Base-by-base conservation (phyloP, 2,113 vertebrate species). In the Cnemophilus loriae region DNA sequence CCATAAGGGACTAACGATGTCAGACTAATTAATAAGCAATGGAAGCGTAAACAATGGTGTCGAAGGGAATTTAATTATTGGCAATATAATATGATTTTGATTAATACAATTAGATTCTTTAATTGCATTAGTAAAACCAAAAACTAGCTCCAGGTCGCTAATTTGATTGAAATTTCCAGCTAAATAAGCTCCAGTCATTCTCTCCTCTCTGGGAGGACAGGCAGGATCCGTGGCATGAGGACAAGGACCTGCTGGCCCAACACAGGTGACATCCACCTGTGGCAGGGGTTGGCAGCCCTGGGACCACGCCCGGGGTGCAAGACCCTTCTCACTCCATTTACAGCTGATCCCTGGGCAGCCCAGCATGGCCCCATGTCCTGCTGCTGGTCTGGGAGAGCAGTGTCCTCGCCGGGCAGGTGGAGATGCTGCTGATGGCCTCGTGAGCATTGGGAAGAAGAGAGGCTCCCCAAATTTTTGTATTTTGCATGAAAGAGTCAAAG, bases 31-130 rank as follows among this genome's bases (percentile, higher is more conserved):
- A 94, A 94, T 93, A 91, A 65, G 69, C 90, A 49, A 30, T 75
- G 84, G 41, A 80, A 97, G 77, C 68, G 63, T 94, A 91, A 94
- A 96, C 82, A 96, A 35, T 28, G 42, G 89, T 75, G 95, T 96
- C 92, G 49, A 97, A 97, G 95, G 92, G 90, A 96, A 96, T 96
- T 96, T 92, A 95, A 96, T 96, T 92, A 96, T 94, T 92, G 91
- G 83, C 89, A 71, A 95, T 95, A 94, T 88, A 95, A 93, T 96
- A 91, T 63, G 85, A 94, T 88, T 60, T 89, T 87, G 85, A 97
- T 97, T 96, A 96, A 96, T 93, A 93, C 84, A 88, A 95, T 95
- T 93, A 97, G 69, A 83, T 83, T 33, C 52, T 90, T 85, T 95
- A 94, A 95, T 91, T 93, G 82, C 71, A 76, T 96, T 93, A 94